phyloP scores from a whole-genome alignment of 2,113 vertebrate species.

The Anoplopoma fimbria region DNA sequence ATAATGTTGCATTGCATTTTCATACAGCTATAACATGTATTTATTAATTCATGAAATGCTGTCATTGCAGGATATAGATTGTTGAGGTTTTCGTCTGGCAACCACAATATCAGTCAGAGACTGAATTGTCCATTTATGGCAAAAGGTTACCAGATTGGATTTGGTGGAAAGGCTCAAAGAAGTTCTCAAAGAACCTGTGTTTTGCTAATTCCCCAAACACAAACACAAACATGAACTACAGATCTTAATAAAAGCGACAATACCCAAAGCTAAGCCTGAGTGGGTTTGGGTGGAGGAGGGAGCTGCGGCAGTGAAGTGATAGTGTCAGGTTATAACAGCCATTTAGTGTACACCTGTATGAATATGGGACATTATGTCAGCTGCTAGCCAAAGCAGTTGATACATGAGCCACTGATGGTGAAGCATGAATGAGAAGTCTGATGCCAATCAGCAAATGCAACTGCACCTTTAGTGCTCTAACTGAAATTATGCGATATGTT shows the following conservation, averaged over 20 bases:
- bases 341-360: background rate
- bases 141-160: background rate
- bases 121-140: background rate
- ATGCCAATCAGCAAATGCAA: constrained; percentile 2
- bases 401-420: background rate
- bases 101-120: background rate
- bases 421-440: background rate
- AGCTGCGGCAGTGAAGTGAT: background rate
- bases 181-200: background rate
- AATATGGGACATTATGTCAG: background rate
- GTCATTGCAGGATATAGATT: background rate
- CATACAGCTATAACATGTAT: background rate
- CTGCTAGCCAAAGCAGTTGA: background rate
- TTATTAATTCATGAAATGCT: background rate
- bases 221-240: background rate
- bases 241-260: background rate
- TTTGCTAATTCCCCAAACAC: background rate
- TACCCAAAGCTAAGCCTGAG: background rate
- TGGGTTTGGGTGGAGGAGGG: background rate
- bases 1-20: background rate
- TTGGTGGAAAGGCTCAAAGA: background rate
- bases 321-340: background rate
- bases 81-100: background rate
- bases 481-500: background rate
- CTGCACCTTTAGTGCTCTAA: background rate